Base-by-base conservation (phyloP, 2,797 vertebrate genomes). In the Gobionotothen gibberifrons region DNA sequence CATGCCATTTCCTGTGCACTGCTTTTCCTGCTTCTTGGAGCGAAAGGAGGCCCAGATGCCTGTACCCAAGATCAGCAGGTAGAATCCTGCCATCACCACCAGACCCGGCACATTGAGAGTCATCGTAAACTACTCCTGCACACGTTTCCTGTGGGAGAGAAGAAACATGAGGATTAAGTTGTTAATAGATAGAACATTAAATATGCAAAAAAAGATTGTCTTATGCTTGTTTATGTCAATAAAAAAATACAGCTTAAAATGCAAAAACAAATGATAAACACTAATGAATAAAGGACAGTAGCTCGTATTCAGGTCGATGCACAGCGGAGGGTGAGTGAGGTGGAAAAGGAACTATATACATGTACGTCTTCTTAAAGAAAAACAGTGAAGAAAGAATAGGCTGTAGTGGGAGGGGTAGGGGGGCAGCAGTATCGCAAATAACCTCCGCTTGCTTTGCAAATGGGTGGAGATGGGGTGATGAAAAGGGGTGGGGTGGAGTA, bases 1-100 rank as follows among this genome's bases (percentile, higher is more conserved):
- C 73, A 91, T 94, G 69, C 90, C 69, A 0, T 94, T 93, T 40
- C 90, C 93, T 0, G 52, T 17, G 48, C 83, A 92, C 47, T 91
- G 94, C 54, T 89, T 93, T 76, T 95, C 93, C 39, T 89, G 83
- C 60, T 55, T 95, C 76, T 82, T 96, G 82, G 94, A 94, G 77
- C 94, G 95, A 92, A 92, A 80, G 26, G 95, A 94, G 1, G 95
- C 95, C 95, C 95, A 96, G 61, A 96, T 93, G 61, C 96, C 95
- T 9, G 87, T 94, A 22, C 87, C 93, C 84, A 96, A 78, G 79
- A 93, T 95, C 29, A 95, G 10, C 0, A 70, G 47, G 71, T 96
- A 96, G 89, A 96, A 96, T 3, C 74, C 47, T 2, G 90, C 90
- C 79, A 95, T 88, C 64, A 93, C 93, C 60, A 93, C 76, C 73